Percentiles rank a stretch among this genome's conserved stretches.
These are phyloP conservation scores for Tragelaphus scriptus DNA, from an alignment of 2,113 vertebrate species.

Conservation along the genomic window DNA sequence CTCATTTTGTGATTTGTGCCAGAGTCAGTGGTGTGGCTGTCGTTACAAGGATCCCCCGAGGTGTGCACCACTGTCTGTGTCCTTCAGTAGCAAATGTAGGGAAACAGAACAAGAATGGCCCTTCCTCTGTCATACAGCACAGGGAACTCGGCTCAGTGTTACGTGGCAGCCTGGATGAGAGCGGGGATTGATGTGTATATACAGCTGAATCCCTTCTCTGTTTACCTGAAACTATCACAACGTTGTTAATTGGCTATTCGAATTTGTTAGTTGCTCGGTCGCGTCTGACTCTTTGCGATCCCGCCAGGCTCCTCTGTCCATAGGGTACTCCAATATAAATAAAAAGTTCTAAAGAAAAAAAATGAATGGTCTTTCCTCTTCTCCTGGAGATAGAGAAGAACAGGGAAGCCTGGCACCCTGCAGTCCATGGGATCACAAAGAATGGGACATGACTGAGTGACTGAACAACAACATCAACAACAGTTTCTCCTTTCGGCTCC, in stretches of 20 bases:
- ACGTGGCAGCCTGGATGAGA: neutral
- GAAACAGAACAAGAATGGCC: neutral
- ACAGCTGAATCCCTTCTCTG: neutral
- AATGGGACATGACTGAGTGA: neutral
- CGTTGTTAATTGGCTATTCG: neutral
- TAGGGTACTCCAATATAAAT: neutral
- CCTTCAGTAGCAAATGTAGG: neutral
- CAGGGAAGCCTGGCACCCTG: neutral
- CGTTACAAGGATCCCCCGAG: neutral
- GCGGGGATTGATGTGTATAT: neutral
- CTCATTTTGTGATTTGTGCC: neutral
- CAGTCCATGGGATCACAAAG: neutral
- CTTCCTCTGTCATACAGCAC: neutral
- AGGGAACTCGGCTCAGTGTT: neutral
- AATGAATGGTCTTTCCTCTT: neutral
- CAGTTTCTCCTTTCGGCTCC: neutral
- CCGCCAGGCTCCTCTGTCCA: neutral
- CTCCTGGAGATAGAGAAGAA: neutral
- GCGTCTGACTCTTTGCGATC: neutral
- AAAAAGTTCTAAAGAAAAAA: neutral
- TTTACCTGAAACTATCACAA: neutral
- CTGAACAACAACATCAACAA: neutral
- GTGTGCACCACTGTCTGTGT: too few species aligned
- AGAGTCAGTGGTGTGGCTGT: neutral
- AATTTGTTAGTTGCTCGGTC: neutral